Evolutionary conservation across 2,888 invertebrate genomes (phyloP), one percentile per base, ranked within the genome.

Genomic region (Drosophila atroscutellata): DNA sequence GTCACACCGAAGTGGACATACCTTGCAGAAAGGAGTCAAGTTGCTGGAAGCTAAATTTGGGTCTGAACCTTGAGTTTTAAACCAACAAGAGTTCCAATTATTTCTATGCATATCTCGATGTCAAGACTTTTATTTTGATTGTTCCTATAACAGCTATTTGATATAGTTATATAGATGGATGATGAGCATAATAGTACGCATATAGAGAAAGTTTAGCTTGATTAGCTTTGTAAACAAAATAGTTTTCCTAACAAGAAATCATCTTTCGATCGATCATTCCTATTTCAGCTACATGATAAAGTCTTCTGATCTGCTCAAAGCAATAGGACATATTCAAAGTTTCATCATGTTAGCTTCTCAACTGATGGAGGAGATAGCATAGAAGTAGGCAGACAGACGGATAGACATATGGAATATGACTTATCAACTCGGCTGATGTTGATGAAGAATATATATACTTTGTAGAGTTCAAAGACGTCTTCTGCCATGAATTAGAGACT

Each of bases 11-110:
- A 11, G 20, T 42, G 5, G 0, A 42, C n/a, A 42, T 42, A 42
- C 20, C 20, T 20, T 42, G 1, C 2, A 1, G 11, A 42, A 6
- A 0, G 11, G 0, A n/a, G 2, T 39, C 4, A n/a, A n/a, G 5
- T 11, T 18, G 18, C 18, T 39, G 2, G 5, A 3, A 39, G 11
- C 5, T 1, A n/a, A n/a, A n/a, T 39, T 39, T n/a, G n/a, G 9
- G 1, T 2, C n/a, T 39, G 5, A 9, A n/a, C 8, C 9, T 11
- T 5, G 4, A 39, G 5, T n/a, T 39, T 39, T 39, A 2, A n/a
- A n/a, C 2, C 2, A n/a, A 11, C n/a, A 20, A 42, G 1, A 42
- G 5, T 11, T 2, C 5, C 42, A 18, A 18, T 8, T 8, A 18
- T 37, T 37, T 37, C 18, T 8, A n/a, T 18, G 37, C 18, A 18